Base-by-base conservation (phyloP, 2,797 vertebrate species). In the Neosalanx taihuensis region DNA sequence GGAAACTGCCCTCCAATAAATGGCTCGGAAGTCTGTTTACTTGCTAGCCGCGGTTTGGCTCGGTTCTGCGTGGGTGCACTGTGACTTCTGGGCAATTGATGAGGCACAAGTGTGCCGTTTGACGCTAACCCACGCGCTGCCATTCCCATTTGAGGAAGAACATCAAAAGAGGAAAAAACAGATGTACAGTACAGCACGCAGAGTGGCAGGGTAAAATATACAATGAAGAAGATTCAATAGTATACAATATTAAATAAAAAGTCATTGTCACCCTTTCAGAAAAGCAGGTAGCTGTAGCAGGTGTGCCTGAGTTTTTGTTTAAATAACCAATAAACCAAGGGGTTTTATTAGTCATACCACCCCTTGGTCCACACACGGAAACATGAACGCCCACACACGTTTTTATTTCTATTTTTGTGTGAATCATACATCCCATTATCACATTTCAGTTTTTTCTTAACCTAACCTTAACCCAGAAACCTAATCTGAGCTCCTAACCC, bases 301-400 rank as follows among this genome's bases (percentile, higher is more conserved):
- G 49, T 51, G 71, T 74, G 72, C 67, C 69, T 73, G 72, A 77
- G 58, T 53, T 35, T 1, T 18, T 58, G 69, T 66, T 66, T 75
- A 64, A 81, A 80, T 81, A 75, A 78, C 51, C 59, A 29, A 53
- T 80, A 53, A 71, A 77, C 76, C 65, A 72, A 64, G 46, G 63
- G 53, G 73, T 66, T 71, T 78, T 37, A 69, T 26, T 67, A 58
- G 74, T 35, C 73, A 66, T 73, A 37, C 62, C 56, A 70, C 72
- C 74, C 51, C 26, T 5, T 72, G 67, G n/a, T 31, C 66, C 57
- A 37, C 51, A 53, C 51, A 53, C 51, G 18, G 15, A 56, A 4
- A 56, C 51, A 56, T 17, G n/a, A 13, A 51, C 17, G 6, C 51
- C 4, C 51, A n/a, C 51, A 56, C 51, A n/a, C 18, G 18, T n/a